Evolutionary conservation across 2,797 vertebrate species (phyloP).

Genomic region (Chloroceryle inda): DNA sequence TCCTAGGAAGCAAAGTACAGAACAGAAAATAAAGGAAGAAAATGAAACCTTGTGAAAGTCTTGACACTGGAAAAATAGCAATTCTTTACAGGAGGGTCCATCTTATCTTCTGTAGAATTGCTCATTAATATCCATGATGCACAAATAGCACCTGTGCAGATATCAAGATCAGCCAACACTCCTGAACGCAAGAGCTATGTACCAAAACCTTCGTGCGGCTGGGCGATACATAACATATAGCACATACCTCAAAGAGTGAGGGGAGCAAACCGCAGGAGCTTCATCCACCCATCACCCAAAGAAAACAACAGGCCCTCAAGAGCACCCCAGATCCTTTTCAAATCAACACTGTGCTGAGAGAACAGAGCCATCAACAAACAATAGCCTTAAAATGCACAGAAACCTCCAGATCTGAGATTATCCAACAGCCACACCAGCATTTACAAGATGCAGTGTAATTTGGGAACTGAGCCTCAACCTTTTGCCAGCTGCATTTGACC

Average conservation of each 20-base stretch:
- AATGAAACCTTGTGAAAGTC: not conserved
- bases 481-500: not conserved
- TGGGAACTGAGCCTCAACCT: not conserved
- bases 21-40: not conserved
- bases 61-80: not conserved
- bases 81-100: not conserved
- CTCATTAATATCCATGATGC: not conserved
- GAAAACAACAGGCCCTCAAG: not conserved
- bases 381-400: not conserved
- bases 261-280: fast-evolving
- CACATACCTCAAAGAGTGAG: not conserved
- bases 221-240: not conserved
- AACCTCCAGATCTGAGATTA: not conserved
- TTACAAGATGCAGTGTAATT: not conserved
- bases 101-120: not conserved
- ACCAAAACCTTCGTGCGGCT: not conserved
- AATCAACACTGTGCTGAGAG: not conserved
- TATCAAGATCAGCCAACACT: not conserved
- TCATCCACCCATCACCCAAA: fast-evolving
- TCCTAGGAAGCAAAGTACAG: not conserved
- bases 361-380: not conserved
- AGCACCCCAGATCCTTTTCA: not conserved
- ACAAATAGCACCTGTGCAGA: not conserved
- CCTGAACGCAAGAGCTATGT: not conserved
- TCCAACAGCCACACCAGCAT: fast-evolving